Base-by-base conservation (phyloP, 2,888 invertebrate genomes). In the Amblyteles armatorius region DNA sequence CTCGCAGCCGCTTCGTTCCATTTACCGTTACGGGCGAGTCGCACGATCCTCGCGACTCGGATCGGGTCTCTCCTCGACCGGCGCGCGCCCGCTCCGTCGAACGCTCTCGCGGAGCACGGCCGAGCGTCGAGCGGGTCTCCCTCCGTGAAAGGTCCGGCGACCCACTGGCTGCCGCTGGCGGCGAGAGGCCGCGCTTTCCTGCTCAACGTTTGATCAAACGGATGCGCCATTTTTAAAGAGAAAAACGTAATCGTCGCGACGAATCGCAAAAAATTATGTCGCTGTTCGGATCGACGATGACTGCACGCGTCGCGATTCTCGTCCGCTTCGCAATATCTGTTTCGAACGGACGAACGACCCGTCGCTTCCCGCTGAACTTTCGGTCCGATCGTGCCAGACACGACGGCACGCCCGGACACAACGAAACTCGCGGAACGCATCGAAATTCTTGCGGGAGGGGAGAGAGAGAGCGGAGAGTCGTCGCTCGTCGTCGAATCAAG, bases 261-360 rank as follows among this genome's bases (percentile, higher is more conserved):
- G 0, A 57, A 26, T 26, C 9, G 11, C 3, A 57, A 57, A 57
- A 57, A 57, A 57, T 57, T 26, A 4, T 29, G n/a, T 26, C 13
- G 16, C 26, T 13, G 26, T 22, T 11, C n/a, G 19, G 11, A 57
- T 1, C 11, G n/a, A 63, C 26, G 29, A 29, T 60, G 40, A 40
- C 40, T 11, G 11, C 29, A 29, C 13, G 16, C 60, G 26, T 60
- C 33, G 48, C 52, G 57, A 50, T 63, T 63, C 29, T 48, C 50
- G 6, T 7, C 19, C 19, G 9, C 55, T 22, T 29, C 36, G 72
- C 29, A 71, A 71, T 68, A 48, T 82, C 79, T 82, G 82, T 85
- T 85, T 80, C 52, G 68, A 76, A 73, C 72, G 76, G 79, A 85
- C 77, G 50, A 85, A 85, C 82, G 85, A 85, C 85, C 82, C 77